Conservation (phyloP, 1,140 invertebrate species). For the Maniola jurtina region DNA sequence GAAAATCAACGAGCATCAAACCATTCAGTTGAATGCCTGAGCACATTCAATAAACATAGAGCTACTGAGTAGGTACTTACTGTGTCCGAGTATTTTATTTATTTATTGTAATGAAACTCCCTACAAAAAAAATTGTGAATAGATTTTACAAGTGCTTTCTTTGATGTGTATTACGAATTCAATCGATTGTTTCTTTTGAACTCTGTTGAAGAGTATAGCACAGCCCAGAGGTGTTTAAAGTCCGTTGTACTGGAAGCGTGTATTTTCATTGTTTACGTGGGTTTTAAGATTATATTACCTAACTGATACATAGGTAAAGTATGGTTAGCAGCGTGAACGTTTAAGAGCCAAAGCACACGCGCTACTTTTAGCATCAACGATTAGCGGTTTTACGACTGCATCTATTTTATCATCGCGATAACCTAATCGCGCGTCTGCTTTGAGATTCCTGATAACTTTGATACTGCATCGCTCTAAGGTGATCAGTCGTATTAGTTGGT, state of each 20-base stretch:
- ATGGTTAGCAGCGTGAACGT: background rate
- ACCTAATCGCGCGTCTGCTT: too few species aligned
- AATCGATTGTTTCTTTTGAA: conserved; percentile 6
- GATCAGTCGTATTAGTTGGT: too few species aligned
- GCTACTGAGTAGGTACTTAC: background rate
- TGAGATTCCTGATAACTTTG: too few species aligned
- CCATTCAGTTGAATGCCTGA: too few species aligned
- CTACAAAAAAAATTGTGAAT: background rate
- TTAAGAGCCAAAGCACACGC: too few species aligned
- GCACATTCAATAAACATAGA: too few species aligned
- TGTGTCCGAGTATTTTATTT: background rate
- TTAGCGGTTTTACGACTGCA: too few species aligned
- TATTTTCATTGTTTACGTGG: conserved; percentile 19
- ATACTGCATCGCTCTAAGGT: too few species aligned
- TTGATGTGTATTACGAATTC: conserved; percentile 8
- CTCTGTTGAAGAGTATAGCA: too few species aligned
- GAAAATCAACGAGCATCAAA: too few species aligned
- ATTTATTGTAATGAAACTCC: conserved; percentile 5
- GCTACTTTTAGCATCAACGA: too few species aligned
- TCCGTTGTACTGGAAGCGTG: conserved; percentile 7
- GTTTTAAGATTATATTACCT: conserved; percentile 25
- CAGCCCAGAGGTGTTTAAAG: background rate
- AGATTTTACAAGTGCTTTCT: conserved; percentile 6
- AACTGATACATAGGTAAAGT: conserved; percentile 22
- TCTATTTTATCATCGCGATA: too few species aligned